Evolutionary conservation across 1,140 invertebrate species (phyloP).

Genomic region (Drosophila elegans): DNA sequence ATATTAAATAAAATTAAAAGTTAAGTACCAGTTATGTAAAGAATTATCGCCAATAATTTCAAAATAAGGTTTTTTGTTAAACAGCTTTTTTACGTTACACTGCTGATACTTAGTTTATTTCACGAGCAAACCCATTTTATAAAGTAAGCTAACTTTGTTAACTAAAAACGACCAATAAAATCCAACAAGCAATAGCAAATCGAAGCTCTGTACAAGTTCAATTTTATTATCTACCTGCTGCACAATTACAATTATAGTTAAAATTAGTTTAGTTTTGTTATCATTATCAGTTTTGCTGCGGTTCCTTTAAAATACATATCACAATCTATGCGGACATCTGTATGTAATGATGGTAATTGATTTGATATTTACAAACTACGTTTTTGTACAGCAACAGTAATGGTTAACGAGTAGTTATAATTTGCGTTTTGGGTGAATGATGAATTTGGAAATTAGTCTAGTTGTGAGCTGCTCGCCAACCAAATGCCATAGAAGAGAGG

Average conservation of each 20-base stretch:
- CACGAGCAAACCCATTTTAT: no score
- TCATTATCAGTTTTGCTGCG: conserved; percentile 43
- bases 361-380: conserved; percentile 15
- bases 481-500: conserved; percentile 29
- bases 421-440: neutral
- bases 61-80: no score
- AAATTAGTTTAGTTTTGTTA: conserved; percentile 38
- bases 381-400: conserved; percentile 23
- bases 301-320: conserved; percentile 63
- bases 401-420: conserved; percentile 10
- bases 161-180: neutral
- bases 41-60: no score
- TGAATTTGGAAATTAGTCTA: conserved; percentile 21
- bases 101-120: no score
- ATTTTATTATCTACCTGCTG: conserved; percentile 37
- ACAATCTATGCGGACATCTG: conserved; percentile 53
- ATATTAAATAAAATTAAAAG: no score
- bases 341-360: conserved; percentile 24
- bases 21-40: no score
- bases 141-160: no score
- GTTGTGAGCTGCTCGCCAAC: conserved; percentile 3
- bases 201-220: conserved; percentile 15
- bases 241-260: conserved; percentile 29
- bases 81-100: no score
- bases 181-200: neutral